These are phyloP conservation scores for Boleophthalmus pectinirostris DNA, from an alignment of 2,113 vertebrate species.

Conservation along the genomic window DNA sequence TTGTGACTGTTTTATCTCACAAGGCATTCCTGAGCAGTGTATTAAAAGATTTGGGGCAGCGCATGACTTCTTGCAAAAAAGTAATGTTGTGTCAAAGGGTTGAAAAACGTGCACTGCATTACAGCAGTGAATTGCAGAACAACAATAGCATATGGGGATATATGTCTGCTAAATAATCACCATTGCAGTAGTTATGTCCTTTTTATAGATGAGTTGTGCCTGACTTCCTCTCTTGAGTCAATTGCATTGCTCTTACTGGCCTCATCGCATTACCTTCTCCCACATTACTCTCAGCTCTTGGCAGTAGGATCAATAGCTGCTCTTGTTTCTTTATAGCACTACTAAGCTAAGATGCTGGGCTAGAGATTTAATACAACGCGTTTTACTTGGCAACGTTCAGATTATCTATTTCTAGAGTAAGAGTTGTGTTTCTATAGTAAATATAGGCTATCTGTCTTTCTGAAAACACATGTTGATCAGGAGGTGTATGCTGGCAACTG, in stretches of 20 bases:
- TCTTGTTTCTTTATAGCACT: conserved; percentile 10
- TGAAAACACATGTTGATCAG: conserved; percentile 6
- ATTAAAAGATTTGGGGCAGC: conserved; percentile 11
- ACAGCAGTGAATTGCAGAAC: background rate
- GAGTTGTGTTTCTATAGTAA: background rate
- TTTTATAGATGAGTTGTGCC: background rate
- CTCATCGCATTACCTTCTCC: background rate
- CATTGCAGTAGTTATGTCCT: background rate
- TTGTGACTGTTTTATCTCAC: conserved; percentile 9
- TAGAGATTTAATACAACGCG: background rate
- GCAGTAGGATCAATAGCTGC: conserved; percentile 5
- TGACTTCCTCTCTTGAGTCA: conserved; percentile 3
- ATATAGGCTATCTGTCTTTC: background rate
- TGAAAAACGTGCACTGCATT: background rate
- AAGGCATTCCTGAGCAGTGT: conserved; percentile 1
- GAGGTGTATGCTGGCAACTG: background rate
- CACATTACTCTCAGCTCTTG: conserved; percentile 6
- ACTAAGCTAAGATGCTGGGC: background rate
- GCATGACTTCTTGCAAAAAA: conserved; percentile 4
- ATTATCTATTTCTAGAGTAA: background rate
- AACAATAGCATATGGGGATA: background rate
- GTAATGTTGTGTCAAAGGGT: background rate
- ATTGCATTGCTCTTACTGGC: background rate
- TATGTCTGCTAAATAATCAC: background rate
- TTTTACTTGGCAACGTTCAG: no score